Conservation (phyloP, 2,888 invertebrate species). For the Dryobota labecula region DNA sequence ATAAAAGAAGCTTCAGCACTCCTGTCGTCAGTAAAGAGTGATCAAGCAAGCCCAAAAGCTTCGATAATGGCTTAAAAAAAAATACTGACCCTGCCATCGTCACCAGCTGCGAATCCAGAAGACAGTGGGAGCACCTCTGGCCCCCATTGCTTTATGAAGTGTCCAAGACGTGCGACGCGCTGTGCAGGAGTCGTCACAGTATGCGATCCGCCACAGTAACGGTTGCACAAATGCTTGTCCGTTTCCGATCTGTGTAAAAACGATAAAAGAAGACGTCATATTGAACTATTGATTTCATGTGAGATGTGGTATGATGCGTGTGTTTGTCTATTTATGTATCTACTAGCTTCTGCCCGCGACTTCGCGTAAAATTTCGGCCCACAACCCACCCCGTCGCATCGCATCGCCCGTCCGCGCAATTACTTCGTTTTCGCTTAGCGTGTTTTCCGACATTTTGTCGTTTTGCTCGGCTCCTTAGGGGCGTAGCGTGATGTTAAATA, state of each 20-base stretch:
- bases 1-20: background rate
- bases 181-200: conserved; percentile 93
- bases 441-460: no score
- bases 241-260: conserved; percentile 75
- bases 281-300: background rate
- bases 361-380: no score
- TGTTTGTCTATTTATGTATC: background rate
- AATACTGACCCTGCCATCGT: conserved; percentile 82
- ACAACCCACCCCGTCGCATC: no score
- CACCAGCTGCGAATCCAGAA: conserved; percentile 82
- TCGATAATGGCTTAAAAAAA: background rate
- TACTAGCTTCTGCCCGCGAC: no score
- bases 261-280: background rate
- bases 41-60: background rate
- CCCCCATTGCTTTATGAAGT: conserved; percentile 92
- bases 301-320: background rate
- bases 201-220: conserved; percentile 95
- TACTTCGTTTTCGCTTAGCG: no score
- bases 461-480: no score
- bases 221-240: conserved; percentile 91
- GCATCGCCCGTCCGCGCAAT: no score
- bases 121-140: conserved; percentile 91
- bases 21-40: background rate
- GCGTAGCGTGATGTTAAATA: no score
- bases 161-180: conserved; percentile 92